Evolutionary conservation across 2,113 vertebrate genomes (phyloP), one percentile per base, ranked within the genome.

Genomic region (Sylvia atricapilla): DNA sequence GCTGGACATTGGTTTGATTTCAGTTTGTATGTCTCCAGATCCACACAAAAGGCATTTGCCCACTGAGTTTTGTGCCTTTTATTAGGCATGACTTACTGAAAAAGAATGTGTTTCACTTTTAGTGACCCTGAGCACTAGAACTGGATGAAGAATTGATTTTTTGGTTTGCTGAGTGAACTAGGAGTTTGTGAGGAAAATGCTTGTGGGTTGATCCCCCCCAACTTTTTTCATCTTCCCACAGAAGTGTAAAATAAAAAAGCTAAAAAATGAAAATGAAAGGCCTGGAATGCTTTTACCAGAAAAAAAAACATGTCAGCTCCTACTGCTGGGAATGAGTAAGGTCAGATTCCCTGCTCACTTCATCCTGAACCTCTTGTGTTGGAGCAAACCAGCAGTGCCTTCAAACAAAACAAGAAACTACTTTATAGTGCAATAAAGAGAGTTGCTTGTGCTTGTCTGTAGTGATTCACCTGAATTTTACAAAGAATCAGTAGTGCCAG

Each of bases 101-200:
- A 91, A 94, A 68, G 60, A 94, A 91, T 76, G 76, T 66, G 60
- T 79, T 87, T 94, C 81, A 82, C 60, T 69, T 92, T 87, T 79
- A 79, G 84, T 84, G 69, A 87, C 49, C 69, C 50, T 88, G 75
- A 41, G 53, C 58, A 55, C 62, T 66, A 93, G 90, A 79, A 76
- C 52, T 0, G 28, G 74, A 74, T 62, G 59, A 88, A 90, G 63
- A 94, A 95, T 89, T 72, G 90, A 89, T 93, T 83, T 96, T 83
- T 94, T 92, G 66, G 67, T 85, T 92, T 82, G 55, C 53, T 96
- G 94, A 62, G 67, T 58, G 67, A 80, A 68, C 44, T 44, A 82
- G 60, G 53, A 84, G 90, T 58, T 73, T 79, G 67, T 64, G 68
- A 93, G 50, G 79, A 90, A 96, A 90, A 60, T 33, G 43, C 23